These are phyloP conservation scores for Dunckerocampus dactyliophorus DNA, from an alignment of 2,113 vertebrate species.

Conservation along the genomic window DNA sequence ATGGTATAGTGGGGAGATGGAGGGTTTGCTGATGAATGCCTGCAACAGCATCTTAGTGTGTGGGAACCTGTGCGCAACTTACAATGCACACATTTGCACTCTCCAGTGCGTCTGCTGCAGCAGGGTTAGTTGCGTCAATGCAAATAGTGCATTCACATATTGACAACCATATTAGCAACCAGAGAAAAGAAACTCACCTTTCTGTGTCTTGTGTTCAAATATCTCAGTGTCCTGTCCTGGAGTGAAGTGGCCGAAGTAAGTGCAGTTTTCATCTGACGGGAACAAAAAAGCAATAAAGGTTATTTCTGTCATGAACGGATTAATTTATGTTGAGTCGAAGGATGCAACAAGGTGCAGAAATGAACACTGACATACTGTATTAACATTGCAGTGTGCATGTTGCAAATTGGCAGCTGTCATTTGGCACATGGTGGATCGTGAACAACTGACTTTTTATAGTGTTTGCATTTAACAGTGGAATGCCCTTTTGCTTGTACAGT, in stretches of 20 bases:
- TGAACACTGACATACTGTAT: background rate
- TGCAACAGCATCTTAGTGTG: conserved; percentile 22
- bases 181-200: conserved; percentile 73
- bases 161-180: conserved; percentile 1
- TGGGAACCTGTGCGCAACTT: background rate
- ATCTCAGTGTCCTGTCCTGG: conserved; percentile 83
- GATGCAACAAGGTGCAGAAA: background rate
- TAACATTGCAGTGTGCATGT: background rate
- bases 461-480: too few relatives aligned
- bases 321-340: background rate
- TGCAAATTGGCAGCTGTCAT: background rate
- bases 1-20: background rate
- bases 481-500: too few relatives aligned
- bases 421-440: background rate
- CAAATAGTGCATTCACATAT: background rate
- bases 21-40: conserved; percentile 1
- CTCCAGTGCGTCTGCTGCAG: background rate
- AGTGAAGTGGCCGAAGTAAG: conserved; percentile 92
- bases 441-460: background rate
- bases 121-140: conserved; percentile 13
- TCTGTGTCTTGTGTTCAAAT: conserved; percentile 91
- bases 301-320: background rate
- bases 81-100: conserved; percentile 17
- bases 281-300: conserved; percentile 28
- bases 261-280: conserved; percentile 83